These are phyloP conservation scores for Trematomus bernacchii DNA, from an alignment of 2,797 vertebrate genomes.

Conservation along the genomic window DNA sequence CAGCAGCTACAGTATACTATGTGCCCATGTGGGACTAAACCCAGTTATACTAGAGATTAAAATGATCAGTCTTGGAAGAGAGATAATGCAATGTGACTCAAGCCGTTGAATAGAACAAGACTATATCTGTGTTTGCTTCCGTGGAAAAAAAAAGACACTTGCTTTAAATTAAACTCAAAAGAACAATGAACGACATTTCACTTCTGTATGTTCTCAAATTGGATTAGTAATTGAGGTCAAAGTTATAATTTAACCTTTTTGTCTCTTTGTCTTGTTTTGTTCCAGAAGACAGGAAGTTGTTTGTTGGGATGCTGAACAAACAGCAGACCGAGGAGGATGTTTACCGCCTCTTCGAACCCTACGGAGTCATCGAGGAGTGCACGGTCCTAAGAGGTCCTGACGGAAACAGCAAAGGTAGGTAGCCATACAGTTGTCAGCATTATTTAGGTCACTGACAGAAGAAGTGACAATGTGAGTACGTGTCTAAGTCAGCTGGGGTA, in stretches of 20 bases:
- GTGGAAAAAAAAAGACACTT: neutral
- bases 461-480: slow-evolving; percentile 48
- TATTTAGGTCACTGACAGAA: slow-evolving; percentile 70
- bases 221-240: slow-evolving; percentile 59
- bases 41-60: slow-evolving; percentile 78
- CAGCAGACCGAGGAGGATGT: slow-evolving; percentile 99
- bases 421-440: slow-evolving; percentile 56
- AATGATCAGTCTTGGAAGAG: slow-evolving; percentile 74
- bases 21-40: slow-evolving; percentile 63
- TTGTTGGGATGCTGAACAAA: slow-evolving; percentile 99
- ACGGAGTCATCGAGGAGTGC: slow-evolving; percentile 98
- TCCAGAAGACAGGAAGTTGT: slow-evolving; percentile 99
- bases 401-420: slow-evolving; percentile 98
- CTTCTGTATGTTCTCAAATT: slow-evolving; percentile 22
- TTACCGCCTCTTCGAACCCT: slow-evolving; percentile 97
- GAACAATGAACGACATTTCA: slow-evolving; percentile 16
- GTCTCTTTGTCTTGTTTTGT: slow-evolving; percentile 80
- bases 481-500: slow-evolving; percentile 23
- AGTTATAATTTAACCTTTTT: slow-evolving; percentile 68
- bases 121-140: slow-evolving; percentile 33
- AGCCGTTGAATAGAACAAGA: slow-evolving; percentile 60
- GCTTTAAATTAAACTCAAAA: slow-evolving; percentile 4
- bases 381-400: slow-evolving; percentile 97
- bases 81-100: slow-evolving; percentile 66
- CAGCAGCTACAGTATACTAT: slow-evolving; percentile 59